Percentiles rank a stretch among this genome's conserved stretches.
These are phyloP conservation scores for Anastatus disparis DNA, from an alignment of 1,140 invertebrate genomes.

Conservation along the genomic window DNA sequence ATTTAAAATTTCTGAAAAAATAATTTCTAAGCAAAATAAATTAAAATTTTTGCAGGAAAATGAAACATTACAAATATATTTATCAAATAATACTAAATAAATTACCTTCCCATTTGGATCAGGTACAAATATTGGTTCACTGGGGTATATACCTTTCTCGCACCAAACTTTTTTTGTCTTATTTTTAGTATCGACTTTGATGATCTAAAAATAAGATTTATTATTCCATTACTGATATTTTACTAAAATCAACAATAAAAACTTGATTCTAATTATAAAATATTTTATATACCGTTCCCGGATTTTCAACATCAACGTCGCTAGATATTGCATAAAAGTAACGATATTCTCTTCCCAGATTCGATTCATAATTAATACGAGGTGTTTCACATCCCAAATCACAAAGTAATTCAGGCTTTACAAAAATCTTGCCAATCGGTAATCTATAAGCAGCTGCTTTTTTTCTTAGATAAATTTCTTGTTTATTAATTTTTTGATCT, in stretches of 20 bases:
- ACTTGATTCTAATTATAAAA: not conserved
- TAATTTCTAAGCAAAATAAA: too few relatives aligned
- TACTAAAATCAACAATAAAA: too few relatives aligned
- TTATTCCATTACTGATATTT: not conserved
- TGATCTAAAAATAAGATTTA: constrained; percentile 68
- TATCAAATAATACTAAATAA: too few relatives aligned
- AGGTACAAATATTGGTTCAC: constrained; percentile 88
- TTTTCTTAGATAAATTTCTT: constrained; percentile 52
- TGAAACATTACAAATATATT: too few relatives aligned
- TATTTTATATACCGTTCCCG: constrained; percentile 74
- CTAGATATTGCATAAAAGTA: constrained; percentile 92
- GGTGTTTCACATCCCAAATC: constrained; percentile 87
- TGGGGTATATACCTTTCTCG: constrained; percentile 80
- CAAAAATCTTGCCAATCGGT: constrained; percentile 65
- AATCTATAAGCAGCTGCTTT: constrained; percentile 67
- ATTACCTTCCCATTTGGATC: constrained; percentile 73
- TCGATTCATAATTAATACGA: constrained; percentile 78
- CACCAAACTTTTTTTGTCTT: constrained; percentile 78
- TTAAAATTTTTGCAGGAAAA: too few relatives aligned
- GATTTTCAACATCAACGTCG: constrained; percentile 83
- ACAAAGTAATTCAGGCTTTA: constrained; percentile 75
- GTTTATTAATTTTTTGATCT: constrained; percentile 5
- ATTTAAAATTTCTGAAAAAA: too few relatives aligned
- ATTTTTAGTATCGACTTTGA: constrained; percentile 79
- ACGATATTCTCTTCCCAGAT: constrained; percentile 78